These are phyloP conservation scores for Notolabrus celidotus DNA, from an alignment of 2,797 vertebrate species.

Conservation along the genomic window DNA sequence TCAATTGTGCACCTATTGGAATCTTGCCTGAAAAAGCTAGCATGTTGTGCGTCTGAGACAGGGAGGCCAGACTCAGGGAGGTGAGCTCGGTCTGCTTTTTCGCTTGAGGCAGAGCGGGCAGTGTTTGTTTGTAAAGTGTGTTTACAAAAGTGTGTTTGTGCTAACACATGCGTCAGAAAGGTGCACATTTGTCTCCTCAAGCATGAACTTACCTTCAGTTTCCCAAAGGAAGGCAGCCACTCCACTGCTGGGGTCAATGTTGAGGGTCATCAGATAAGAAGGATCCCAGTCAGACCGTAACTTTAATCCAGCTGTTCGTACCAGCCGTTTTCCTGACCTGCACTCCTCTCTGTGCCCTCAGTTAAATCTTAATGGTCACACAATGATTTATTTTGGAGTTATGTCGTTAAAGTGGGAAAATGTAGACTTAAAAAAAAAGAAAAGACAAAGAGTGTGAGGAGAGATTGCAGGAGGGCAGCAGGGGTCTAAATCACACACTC, in stretches of 20 bases:
- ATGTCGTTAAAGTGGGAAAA: constrained; percentile 33
- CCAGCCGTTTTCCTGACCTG: constrained; percentile 42
- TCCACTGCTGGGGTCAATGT: constrained; percentile 74
- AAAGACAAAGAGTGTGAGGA: constrained; percentile 63
- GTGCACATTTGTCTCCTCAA: constrained; percentile 54
- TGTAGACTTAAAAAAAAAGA: constrained; percentile 42
- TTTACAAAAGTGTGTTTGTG: constrained; percentile 62
- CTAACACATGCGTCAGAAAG: constrained; percentile 55
- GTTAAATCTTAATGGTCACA: constrained; percentile 31
- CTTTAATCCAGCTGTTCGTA: constrained; percentile 67
- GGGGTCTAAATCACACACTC: constrained; percentile 74
- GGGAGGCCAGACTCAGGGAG: constrained; percentile 4
- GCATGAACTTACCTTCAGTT: constrained; percentile 48
- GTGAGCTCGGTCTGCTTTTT: constrained; percentile 46
- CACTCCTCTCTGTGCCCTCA: constrained; percentile 9
- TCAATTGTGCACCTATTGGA: constrained; percentile 74
- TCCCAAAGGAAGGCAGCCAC: constrained; percentile 62
- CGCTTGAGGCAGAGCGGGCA: constrained; percentile 43
- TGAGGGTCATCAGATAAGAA: constrained; percentile 81
- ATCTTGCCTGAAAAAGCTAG: constrained; percentile 62
- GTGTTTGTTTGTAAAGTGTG: constrained; percentile 64
- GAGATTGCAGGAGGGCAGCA: constrained; percentile 42
- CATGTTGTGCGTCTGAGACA: constrained; percentile 15
- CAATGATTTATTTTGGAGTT: not conserved
- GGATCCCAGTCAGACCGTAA: constrained; percentile 71